Conservation (phyloP, 2,113 vertebrate species). For the Corvus cornix region DNA sequence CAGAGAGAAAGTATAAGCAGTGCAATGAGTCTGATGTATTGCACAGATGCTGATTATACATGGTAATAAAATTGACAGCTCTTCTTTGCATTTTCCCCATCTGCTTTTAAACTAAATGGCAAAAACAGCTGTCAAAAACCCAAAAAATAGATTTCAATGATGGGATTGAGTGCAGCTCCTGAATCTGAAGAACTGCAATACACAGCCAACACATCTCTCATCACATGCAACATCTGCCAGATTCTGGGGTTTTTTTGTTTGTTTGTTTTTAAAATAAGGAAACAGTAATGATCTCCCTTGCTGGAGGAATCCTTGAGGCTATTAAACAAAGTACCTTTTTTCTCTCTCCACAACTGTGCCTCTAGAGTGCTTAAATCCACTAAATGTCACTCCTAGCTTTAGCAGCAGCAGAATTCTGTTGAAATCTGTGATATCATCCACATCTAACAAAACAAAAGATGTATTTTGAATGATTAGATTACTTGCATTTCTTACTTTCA, state of each 20-base stretch:
- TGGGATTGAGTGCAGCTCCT: slow-evolving; percentile 26
- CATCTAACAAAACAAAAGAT: slow-evolving; percentile 5
- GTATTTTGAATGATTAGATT: background rate
- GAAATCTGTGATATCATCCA: slow-evolving; percentile 4
- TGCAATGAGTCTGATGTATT: slow-evolving; percentile 49
- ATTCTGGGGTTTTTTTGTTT: background rate
- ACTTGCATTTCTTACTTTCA: background rate
- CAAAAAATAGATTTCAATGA: slow-evolving; percentile 54
- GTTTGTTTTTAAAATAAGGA: slow-evolving; percentile 30
- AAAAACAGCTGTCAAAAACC: slow-evolving; percentile 73
- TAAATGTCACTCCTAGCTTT: background rate
- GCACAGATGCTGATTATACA: slow-evolving; percentile 75
- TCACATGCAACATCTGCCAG: background rate
- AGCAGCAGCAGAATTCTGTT: background rate
- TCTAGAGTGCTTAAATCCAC: slow-evolving; percentile 1
- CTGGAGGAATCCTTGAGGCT: slow-evolving; percentile 14
- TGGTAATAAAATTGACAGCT: slow-evolving; percentile 73
- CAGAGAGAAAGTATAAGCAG: slow-evolving; percentile 30
- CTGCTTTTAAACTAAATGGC: slow-evolving; percentile 73
- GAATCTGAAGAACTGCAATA: slow-evolving; percentile 24
- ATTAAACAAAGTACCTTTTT: background rate
- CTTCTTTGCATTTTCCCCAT: slow-evolving; percentile 71
- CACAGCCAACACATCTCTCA: slow-evolving; percentile 1
- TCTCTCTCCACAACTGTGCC: background rate
- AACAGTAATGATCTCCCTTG: background rate